These are phyloP conservation scores for Helicoverpa zea DNA, from an alignment of 1,140 invertebrate genomes.

Conservation along the genomic window DNA sequence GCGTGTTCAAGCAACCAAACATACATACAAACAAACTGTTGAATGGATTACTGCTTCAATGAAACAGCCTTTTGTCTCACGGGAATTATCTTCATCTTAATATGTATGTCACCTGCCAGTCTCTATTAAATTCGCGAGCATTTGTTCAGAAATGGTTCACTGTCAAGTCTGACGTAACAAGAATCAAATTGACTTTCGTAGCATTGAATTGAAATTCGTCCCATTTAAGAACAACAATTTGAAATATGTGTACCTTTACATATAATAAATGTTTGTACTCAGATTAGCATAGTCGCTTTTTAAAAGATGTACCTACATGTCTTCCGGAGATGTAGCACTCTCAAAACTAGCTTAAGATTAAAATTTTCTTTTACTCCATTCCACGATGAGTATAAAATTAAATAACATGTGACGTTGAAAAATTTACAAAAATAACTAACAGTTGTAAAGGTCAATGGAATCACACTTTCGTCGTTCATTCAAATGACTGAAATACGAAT, in stretches of 20 bases:
- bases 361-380: background rate
- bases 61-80: background rate
- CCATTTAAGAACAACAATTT: background rate
- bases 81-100: background rate
- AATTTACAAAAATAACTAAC: constrained; percentile 28
- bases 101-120: background rate
- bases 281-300: no score
- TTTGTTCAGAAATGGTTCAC: background rate
- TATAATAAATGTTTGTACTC: background rate
- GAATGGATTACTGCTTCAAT: background rate
- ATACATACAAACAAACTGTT: no score
- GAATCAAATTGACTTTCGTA: background rate
- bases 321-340: background rate
- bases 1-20: no score
- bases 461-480: constrained; percentile 31
- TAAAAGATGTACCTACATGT: background rate
- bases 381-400: background rate
- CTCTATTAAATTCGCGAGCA: background rate
- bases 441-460: constrained; percentile 8
- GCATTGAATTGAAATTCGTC: background rate
- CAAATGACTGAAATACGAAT: constrained; percentile 14
- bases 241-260: background rate
- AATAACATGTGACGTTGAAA: constrained; percentile 11
- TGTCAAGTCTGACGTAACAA: background rate
- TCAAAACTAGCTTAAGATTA: background rate